Evolutionary conservation across 2,888 invertebrate species (phyloP).

Genomic region (Aquatica leii): DNA sequence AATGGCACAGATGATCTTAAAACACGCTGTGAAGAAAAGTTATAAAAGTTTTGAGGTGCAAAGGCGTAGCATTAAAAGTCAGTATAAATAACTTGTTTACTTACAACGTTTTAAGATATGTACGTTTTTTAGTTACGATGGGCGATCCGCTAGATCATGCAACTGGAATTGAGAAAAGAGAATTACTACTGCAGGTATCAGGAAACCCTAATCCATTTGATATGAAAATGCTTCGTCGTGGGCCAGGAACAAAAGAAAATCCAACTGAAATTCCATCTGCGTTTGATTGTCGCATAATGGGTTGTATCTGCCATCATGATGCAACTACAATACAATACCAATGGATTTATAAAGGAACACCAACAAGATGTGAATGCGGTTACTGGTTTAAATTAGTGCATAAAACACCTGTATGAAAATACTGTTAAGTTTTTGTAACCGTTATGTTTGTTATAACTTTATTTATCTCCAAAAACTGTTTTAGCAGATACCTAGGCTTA

Average conservation of each 20-base stretch:
- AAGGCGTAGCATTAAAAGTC: too few relatives aligned
- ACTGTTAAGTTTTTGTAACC: too few relatives aligned
- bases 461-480: too few relatives aligned
- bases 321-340: conserved; percentile 89
- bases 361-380: conserved; percentile 94
- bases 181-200: conserved; percentile 83
- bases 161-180: conserved; percentile 91
- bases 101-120: too few relatives aligned
- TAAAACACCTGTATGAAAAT: conserved; percentile 50
- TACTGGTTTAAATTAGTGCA: conserved; percentile 94
- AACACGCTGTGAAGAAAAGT: too few relatives aligned
- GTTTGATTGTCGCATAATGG: conserved; percentile 81
- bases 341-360: conserved; percentile 90
- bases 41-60: too few relatives aligned
- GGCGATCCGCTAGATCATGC: conserved; percentile 92
- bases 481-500: too few relatives aligned
- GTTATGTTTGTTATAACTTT: too few relatives aligned
- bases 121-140: conserved; percentile 71
- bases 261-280: conserved; percentile 93
- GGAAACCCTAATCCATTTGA: conserved; percentile 90
- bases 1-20: too few relatives aligned
- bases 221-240: conserved; percentile 82
- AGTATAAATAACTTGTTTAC: too few relatives aligned
- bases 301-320: conserved; percentile 93
- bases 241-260: conserved; percentile 78